phyloP scores from a whole-genome alignment of 2,113 vertebrate species.

The Crotalus helleri region DNA sequence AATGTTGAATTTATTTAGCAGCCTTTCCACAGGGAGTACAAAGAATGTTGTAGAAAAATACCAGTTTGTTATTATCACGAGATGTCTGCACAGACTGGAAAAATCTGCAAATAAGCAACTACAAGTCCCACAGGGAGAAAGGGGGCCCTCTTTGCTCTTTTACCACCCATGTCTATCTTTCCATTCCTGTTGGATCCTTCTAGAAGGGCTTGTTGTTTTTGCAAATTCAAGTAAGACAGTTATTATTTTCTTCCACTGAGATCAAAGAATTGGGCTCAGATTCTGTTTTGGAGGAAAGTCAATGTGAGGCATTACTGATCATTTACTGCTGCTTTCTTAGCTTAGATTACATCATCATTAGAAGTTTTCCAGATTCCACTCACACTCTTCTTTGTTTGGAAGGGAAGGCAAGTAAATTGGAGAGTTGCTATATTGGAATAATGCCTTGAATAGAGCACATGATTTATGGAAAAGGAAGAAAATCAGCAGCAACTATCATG shows the following conservation, averaged over 20 bases:
- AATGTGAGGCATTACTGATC: not conserved
- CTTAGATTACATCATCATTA: not conserved
- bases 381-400: not conserved
- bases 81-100: not conserved
- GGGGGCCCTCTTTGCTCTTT: not conserved
- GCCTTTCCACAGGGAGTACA: constrained; percentile 38
- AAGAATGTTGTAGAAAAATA: constrained; percentile 53
- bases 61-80: constrained; percentile 16
- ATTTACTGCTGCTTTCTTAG: not conserved
- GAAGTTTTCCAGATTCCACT: not conserved
- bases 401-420: not conserved
- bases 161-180: not conserved
- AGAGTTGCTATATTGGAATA: not conserved
- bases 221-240: not conserved
- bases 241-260: not conserved
- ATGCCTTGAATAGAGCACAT: not conserved
- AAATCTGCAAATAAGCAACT: constrained; percentile 11
- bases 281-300: not conserved
- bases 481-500: not conserved
- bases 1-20: constrained; percentile 44
- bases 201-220: not conserved
- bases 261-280: not conserved
- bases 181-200: not conserved
- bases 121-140: not conserved
- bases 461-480: not conserved